Conservation (phyloP, 2,797 vertebrate genomes). For the Phrynocephalus forsythii region DNA sequence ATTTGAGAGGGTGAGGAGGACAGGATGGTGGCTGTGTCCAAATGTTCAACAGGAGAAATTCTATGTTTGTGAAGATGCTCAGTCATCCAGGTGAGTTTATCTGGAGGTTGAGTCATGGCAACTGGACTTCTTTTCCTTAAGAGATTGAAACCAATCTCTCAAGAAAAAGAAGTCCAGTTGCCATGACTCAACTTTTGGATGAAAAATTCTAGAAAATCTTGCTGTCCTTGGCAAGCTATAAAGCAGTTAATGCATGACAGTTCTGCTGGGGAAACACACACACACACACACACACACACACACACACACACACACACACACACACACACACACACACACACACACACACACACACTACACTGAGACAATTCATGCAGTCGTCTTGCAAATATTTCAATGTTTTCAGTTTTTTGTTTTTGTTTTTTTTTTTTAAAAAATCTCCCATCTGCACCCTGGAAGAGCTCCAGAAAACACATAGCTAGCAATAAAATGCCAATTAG, state of each 20-base stretch:
- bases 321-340: slow-evolving; percentile 16
- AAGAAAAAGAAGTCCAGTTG: too few relatives aligned
- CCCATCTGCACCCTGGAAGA: slow-evolving; percentile 52
- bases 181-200: background rate
- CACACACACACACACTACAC: slow-evolving; percentile 1
- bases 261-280: slow-evolving; percentile 45
- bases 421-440: background rate
- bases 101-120: too few relatives aligned
- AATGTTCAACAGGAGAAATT: slow-evolving; percentile 35
- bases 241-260: slow-evolving; percentile 62
- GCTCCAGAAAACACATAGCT: slow-evolving; percentile 46
- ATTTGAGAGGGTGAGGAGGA: background rate
- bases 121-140: too few relatives aligned
- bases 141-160: too few relatives aligned
- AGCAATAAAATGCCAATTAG: slow-evolving; percentile 40
- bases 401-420: slow-evolving; percentile 54
- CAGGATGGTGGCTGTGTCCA: slow-evolving; percentile 15
- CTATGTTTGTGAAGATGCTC: background rate
- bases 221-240: slow-evolving; percentile 67
- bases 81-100: too few relatives aligned
- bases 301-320: slow-evolving; percentile 15
- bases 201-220: slow-evolving; percentile 38
- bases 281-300: slow-evolving; percentile 10
- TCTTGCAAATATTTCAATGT: slow-evolving; percentile 75
- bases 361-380: slow-evolving; percentile 58